phyloP scores from a whole-genome alignment of 2,797 vertebrate genomes.

The Hemitrygon akajei region DNA sequence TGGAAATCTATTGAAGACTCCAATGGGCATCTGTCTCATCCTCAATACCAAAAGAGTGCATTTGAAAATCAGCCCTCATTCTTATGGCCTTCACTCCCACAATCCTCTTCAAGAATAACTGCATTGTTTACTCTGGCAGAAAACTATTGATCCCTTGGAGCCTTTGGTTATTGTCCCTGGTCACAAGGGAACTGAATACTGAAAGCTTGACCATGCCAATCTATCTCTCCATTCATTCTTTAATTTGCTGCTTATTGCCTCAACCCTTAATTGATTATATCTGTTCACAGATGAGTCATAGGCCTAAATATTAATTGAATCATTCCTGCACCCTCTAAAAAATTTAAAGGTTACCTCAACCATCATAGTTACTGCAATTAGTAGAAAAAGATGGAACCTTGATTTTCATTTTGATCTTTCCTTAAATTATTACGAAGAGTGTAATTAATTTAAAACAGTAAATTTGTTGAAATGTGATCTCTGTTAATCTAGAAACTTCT shows the following conservation, averaged over 20 bases:
- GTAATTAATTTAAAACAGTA: conserved; percentile 10
- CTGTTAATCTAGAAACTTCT: neutral
- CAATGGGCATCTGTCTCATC: neutral
- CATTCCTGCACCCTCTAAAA: neutral
- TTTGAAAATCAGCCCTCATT: too few relatives aligned
- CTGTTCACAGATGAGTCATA: neutral
- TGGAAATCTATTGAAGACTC: neutral
- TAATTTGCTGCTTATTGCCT: neutral
- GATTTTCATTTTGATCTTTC: neutral
- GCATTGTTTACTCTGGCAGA: neutral
- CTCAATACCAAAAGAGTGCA: neutral
- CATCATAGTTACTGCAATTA: neutral
- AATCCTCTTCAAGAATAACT: neutral
- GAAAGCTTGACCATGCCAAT: neutral
- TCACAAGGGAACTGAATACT: neutral
- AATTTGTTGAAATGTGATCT: neutral
- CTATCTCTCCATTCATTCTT: neutral
- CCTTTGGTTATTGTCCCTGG: neutral
- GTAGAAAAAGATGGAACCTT: neutral
- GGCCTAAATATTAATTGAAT: neutral
- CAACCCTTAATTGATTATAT: neutral
- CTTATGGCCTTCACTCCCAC: neutral
- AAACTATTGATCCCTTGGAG: neutral
- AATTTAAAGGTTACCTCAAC: conserved; percentile 3
- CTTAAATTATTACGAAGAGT: neutral